phyloP scores from a whole-genome alignment of 2,888 invertebrate genomes.

The Cephus spinipes region DNA sequence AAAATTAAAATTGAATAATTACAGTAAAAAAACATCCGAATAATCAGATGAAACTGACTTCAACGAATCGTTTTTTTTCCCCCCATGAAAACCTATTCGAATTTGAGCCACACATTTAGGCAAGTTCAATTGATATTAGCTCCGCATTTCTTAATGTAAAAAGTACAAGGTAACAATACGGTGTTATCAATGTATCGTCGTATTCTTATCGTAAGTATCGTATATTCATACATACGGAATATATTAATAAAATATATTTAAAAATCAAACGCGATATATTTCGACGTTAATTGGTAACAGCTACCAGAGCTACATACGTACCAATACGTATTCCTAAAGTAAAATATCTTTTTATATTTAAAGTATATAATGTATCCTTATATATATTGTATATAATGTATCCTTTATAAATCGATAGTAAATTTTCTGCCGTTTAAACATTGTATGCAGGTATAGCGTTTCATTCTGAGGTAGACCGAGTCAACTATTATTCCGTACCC shows the following conservation, averaged over 20 bases:
- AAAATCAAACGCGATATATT: conserved; percentile 41
- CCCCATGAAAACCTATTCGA: conserved; percentile 13
- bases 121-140: conserved; percentile 39
- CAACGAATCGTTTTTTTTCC: background rate
- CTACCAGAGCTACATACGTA: conserved; percentile 42
- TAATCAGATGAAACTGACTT: background rate
- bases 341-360: conserved; percentile 28
- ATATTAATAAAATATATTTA: conserved; percentile 51
- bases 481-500: conserved; percentile 46
- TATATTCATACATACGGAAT: conserved; percentile 36
- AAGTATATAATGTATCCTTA: conserved; percentile 22
- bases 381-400: conserved; percentile 26
- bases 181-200: background rate
- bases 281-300: conserved; percentile 29
- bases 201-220: conserved; percentile 31
- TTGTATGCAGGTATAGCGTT: conserved; percentile 56
- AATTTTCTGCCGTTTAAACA: conserved; percentile 39
- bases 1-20: background rate
- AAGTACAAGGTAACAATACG: conserved; percentile 3
- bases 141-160: background rate
- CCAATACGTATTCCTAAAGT: conserved; percentile 27
- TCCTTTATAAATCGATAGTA: conserved; percentile 38
- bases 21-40: background rate
- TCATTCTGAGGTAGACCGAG: conserved; percentile 60
- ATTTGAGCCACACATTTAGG: conserved; percentile 22